Conservation (phyloP, 2,797 vertebrate species). For the Aotus griseimembra region DNA sequence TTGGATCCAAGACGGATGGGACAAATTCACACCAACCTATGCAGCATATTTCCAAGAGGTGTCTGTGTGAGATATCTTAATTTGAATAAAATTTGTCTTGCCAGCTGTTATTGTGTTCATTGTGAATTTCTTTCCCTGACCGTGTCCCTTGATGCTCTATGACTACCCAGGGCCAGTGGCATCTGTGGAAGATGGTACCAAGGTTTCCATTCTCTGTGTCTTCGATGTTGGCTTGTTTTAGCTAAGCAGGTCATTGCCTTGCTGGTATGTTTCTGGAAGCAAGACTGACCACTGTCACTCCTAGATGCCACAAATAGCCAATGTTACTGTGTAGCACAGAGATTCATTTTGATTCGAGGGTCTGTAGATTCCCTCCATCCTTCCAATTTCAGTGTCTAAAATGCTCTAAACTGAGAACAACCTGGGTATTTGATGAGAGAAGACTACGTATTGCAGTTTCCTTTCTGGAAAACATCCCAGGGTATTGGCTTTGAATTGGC, state of each 20-base stretch:
- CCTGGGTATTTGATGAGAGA: background rate
- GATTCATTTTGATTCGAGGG: background rate
- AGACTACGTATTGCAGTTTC: background rate
- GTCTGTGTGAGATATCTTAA: background rate
- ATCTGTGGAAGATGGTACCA: too few relatives aligned
- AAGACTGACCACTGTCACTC: too few relatives aligned
- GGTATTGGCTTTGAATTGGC: background rate
- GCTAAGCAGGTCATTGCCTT: too few relatives aligned
- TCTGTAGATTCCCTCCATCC: background rate
- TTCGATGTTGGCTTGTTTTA: too few relatives aligned
- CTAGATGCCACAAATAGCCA: too few relatives aligned
- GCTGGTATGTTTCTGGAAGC: too few relatives aligned
- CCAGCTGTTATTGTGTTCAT: background rate
- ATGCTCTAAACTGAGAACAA: background rate
- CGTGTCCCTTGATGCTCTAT: too few relatives aligned
- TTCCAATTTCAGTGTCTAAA: background rate
- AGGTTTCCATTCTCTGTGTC: too few relatives aligned
- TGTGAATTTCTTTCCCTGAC: too few relatives aligned
- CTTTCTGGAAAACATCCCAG: background rate
- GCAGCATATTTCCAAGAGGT: background rate
- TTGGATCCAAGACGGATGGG: background rate
- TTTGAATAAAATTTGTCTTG: background rate
- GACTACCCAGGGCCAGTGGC: too few relatives aligned
- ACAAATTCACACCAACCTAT: background rate
- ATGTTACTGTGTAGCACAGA: background rate